Evolutionary conservation across 2,113 vertebrate species (phyloP), one percentile per base, ranked within the genome.

Genomic region (Eubucco bourcierii): DNA sequence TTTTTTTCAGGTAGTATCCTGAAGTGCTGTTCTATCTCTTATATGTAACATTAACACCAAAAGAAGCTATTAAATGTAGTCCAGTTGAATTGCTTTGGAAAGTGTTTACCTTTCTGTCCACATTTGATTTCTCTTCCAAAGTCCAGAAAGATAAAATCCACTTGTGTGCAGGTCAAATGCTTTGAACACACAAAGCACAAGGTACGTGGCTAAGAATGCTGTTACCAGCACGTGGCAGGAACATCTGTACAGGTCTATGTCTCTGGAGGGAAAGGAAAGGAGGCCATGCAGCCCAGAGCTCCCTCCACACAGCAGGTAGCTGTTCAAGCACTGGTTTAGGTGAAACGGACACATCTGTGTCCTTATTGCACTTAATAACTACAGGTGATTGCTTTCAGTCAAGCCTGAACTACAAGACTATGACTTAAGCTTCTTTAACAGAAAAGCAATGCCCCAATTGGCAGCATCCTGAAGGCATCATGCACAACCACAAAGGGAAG

Each of bases 71-170:
- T 94, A 60, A 93, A 94, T 55, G 50, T 93, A 67, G 44, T 80
- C 47, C 60, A 91, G 56, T 23, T 90, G 29, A n/a, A 71, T 94
- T 87, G 76, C 84, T 94, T 92, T 95, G 91, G 53, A 82, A 96
- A 96, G 71, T 52, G 59, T 78, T 95, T 58, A 21, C 79, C 94
- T 90, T 94, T 95, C 82, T 95, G 80, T 89, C 95, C 72, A 68
- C 1, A 7, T 89, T 91, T 93, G 72, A 78, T 52, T 95, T 55
- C 78, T 94, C 72, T 85, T 84, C 80, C 87, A 25, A 89, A 89
- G 64, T 93, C 92, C 68, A 44, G 90, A 96, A 97, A 93, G 86
- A 90, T 37, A 96, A 96, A 96, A 95, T 94, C 87, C 90, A 91
- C 90, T 88, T 20, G 9, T 52, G 93, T 90, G 82, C 71, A 80